Evolutionary conservation across 2,888 invertebrate species (phyloP).

Genomic region (Volucella bombylans): DNA sequence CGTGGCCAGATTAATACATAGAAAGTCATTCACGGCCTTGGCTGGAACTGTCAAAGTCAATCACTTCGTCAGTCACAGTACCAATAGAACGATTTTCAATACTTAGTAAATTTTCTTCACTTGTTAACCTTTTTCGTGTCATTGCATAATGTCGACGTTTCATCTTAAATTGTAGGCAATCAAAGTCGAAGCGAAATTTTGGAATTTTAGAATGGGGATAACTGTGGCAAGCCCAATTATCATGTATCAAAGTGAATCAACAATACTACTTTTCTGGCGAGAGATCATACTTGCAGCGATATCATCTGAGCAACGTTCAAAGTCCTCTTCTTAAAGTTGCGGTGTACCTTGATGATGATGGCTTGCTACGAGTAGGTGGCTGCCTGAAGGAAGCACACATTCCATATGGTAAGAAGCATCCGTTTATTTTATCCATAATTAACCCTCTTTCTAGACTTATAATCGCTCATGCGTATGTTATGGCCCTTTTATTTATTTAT

Average conservation of each 20-base stretch:
- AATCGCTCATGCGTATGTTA: too few species aligned
- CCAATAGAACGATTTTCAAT: constrained; percentile 2
- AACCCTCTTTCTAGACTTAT: too few species aligned
- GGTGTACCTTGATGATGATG: constrained; percentile 10
- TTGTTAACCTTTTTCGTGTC: background rate
- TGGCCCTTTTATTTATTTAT: too few species aligned
- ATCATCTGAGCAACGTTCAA: background rate
- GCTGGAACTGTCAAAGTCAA: background rate
- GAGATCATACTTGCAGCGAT: background rate
- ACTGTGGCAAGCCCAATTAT: constrained; percentile 1
- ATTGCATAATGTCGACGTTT: too few species aligned
- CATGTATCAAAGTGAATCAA: constrained; percentile 12
- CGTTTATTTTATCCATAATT: too few species aligned
- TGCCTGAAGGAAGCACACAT: constrained; percentile 14
- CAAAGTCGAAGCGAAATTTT: background rate
- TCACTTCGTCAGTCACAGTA: background rate
- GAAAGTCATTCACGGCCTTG: too few species aligned
- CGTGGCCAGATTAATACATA: too few species aligned
- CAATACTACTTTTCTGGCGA: constrained; percentile 10
- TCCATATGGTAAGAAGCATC: constrained; percentile 14
- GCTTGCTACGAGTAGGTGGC: constrained; percentile 9
- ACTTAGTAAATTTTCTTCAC: constrained; percentile 1
- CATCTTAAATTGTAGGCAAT: background rate
- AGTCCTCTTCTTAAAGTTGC: too few species aligned
- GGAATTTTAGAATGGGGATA: background rate